Conservation (phyloP, 2,888 invertebrate species). For the Noctua janthina region DNA sequence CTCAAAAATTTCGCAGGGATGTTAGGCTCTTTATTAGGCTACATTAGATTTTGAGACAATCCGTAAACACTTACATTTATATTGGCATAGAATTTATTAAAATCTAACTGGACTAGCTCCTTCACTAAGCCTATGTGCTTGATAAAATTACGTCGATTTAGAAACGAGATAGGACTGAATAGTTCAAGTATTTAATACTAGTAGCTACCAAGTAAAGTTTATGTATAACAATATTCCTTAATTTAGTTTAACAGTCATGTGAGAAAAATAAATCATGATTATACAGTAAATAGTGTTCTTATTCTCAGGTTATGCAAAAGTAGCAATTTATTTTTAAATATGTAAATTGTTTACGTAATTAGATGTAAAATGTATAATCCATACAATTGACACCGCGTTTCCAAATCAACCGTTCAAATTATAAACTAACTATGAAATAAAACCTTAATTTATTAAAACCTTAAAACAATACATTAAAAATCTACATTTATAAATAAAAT, state of each 20-base stretch:
- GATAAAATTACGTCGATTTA: conserved; percentile 65
- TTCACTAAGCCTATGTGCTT: conserved; percentile 79
- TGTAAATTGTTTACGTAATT: conserved; percentile 21
- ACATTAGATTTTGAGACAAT: conserved; percentile 79
- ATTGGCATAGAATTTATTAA: conserved; percentile 83
- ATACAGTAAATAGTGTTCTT: not conserved
- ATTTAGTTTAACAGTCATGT: not conserved
- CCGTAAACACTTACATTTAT: conserved; percentile 74
- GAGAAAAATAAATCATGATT: conserved; percentile 8
- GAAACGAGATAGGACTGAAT: conserved; percentile 58
- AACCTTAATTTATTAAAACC: conserved; percentile 69
- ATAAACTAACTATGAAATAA: conserved; percentile 67
- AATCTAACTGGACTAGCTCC: conserved; percentile 87
- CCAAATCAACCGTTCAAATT: conserved; percentile 66
- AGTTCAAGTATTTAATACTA: conserved; percentile 47
- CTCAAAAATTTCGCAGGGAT: conserved; percentile 67
- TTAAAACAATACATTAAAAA: conserved; percentile 76
- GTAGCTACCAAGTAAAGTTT: conserved; percentile 55
- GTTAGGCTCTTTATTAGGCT: conserved; percentile 71
- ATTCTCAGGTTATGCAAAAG: not conserved
- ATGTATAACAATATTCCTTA: not conserved
- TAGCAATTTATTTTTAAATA: not conserved
- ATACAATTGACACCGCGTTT: conserved; percentile 51
- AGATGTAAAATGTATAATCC: not conserved
- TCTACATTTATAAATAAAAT: conserved; percentile 77